Conservation (phyloP, 1,140 invertebrate species). For the Phymastichus coffea region DNA sequence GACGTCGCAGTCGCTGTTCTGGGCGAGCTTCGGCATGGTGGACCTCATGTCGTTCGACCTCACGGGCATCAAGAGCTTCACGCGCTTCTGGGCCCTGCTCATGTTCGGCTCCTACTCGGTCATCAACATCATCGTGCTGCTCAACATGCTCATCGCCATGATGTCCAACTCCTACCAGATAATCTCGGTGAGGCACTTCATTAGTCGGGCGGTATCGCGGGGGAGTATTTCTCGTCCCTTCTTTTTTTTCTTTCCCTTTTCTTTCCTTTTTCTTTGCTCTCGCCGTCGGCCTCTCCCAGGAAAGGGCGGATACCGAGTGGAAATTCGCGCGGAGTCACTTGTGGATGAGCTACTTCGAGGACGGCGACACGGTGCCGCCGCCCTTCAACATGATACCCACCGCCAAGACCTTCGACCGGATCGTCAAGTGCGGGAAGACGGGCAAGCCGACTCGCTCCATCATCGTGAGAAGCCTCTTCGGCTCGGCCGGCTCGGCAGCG, state of each 20-base stretch:
- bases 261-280: too few relatives aligned
- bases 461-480: conserved; percentile 58
- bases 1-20: conserved; percentile 90
- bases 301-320: conserved; percentile 87
- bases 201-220: too few relatives aligned
- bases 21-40: conserved; percentile 90
- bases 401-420: conserved; percentile 64
- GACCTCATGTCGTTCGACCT: conserved; percentile 84
- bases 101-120: conserved; percentile 89
- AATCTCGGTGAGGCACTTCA: conserved; percentile 78
- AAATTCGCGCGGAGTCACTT: conserved; percentile 86
- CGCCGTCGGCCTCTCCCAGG: too few relatives aligned
- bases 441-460: conserved; percentile 61
- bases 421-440: conserved; percentile 54
- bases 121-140: conserved; percentile 88
- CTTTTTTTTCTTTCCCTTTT: too few relatives aligned
- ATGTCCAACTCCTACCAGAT: conserved; percentile 95
- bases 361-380: conserved; percentile 80
- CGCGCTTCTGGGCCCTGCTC: conserved; percentile 81
- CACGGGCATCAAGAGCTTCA: conserved; percentile 83
- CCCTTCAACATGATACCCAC: conserved; percentile 88
- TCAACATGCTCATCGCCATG: conserved; percentile 96
- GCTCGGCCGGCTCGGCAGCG: neutral
- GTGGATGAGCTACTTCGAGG: conserved; percentile 93
- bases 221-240: too few relatives aligned